Conservation (phyloP, 37 sponge, comb jelly and placozoan genomes). For the Chondrilla cf. caribensis region DNA sequence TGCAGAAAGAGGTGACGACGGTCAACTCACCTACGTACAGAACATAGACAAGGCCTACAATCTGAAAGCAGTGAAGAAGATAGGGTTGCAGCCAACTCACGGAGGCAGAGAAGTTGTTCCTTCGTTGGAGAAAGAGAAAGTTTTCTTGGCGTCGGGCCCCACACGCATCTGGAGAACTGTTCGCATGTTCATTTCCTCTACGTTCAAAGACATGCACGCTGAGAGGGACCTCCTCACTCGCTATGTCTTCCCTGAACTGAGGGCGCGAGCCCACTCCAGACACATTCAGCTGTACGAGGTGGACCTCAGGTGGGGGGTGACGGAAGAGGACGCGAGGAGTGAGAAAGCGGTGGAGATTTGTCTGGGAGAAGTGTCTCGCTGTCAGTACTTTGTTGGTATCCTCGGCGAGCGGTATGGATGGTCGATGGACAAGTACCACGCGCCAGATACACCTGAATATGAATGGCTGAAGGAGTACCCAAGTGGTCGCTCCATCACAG, state of each 20-base stretch:
- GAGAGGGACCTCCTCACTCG: conserved; percentile 93
- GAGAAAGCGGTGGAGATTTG: conserved; percentile 87
- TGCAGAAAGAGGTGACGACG: conserved; percentile 88
- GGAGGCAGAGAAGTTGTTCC: background rate
- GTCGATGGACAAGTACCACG: conserved; percentile 63
- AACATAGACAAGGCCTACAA: conserved; percentile 90
- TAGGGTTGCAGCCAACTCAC: conserved; percentile 28
- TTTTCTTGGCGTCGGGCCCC: conserved; percentile 32
- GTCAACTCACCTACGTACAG: conserved; percentile 88
- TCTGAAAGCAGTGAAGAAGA: conserved; percentile 49
- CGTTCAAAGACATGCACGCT: conserved; percentile 96
- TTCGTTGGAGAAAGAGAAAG: conserved; percentile 41
- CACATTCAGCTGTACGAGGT: conserved; percentile 86
- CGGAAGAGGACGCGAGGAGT: conserved; percentile 77
- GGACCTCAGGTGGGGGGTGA: conserved; percentile 99
- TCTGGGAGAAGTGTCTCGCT: conserved; percentile 78
- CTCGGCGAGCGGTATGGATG: conserved; percentile 96
- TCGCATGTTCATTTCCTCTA: conserved; percentile 95
- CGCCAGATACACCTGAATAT: conserved; percentile 70
- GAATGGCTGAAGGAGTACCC: conserved; percentile 89
- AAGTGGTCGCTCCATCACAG: conserved; percentile 80
- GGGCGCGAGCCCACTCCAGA: conserved; percentile 62
- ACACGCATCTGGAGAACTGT: conserved; percentile 74
- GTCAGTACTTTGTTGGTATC: conserved; percentile 88
- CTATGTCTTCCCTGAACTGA: conserved; percentile 90